Evolutionary conservation across 2,113 vertebrate genomes (phyloP), one percentile per base, ranked within the genome.

Genomic region (Naja naja): DNA sequence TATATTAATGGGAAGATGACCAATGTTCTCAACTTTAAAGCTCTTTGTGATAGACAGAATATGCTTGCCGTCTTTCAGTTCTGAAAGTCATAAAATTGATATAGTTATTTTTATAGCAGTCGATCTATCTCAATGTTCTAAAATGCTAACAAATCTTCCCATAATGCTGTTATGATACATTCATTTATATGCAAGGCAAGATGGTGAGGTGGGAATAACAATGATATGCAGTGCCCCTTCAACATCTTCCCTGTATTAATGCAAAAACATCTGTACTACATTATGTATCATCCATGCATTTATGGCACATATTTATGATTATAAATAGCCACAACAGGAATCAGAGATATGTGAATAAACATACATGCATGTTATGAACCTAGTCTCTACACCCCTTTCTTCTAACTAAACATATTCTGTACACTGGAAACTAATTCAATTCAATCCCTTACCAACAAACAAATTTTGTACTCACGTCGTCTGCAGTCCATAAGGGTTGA

Each of bases 11-110:
- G 99, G 99, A 95, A 99, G 98, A 96, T 99, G 98, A 16, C 99
- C 99, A 0, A 99, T 98, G 88, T 99, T 99, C 96, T 99, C 99
- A 94, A 99, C 99, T 97, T 99, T 99, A 96, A 99, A 99, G 96
- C 97, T 99, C 97, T 99, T 99, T 6, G 97, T 98, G 97, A 98
- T 98, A 96, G 97, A 99, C 96, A 96, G 98, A 98, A 96, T 98
- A 12, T 99, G 99, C 97, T 99, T 99, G 97, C 98, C 98, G 97
- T 98, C 98, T 96, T 99, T 98, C 93, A 99, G 94, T 93, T 99
- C 99, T 99, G 95, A 45, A 89, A 64, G 92, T 30, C 53, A 92
- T 34, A 91, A 91, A 93, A 90, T n/a, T 23, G 22, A 88, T 16
- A 90, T 45, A 93, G 53, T 53, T 89, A 64, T 55, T 86, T 64